Evolutionary conservation across 2,888 invertebrate genomes (phyloP), one percentile per base, ranked within the genome.

Genomic region (Galeopsomyia nigrocyanea): DNA sequence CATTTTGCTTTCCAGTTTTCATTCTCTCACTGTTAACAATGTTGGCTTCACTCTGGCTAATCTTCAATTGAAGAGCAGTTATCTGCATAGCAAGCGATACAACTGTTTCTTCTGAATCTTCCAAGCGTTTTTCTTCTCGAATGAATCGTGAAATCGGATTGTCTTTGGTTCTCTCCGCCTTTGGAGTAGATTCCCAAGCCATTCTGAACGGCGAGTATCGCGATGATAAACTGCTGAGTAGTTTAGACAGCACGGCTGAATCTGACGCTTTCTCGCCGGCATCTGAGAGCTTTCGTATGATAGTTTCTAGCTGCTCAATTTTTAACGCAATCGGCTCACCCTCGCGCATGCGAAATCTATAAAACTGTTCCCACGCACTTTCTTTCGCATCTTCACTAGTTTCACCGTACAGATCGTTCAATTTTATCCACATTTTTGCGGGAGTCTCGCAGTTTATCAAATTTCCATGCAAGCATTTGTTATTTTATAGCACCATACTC

Each of bases 111-210:
- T n/a, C n/a, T n/a, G n/a, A n/a, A n/a, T n/a, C n/a, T n/a, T n/a
- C n/a, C n/a, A n/a, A n/a, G n/a, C n/a, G n/a, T n/a, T n/a, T n/a
- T n/a, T n/a, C n/a, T n/a, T n/a, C n/a, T n/a, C n/a, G n/a, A n/a
- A n/a, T n/a, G n/a, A n/a, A n/a, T n/a, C n/a, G n/a, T n/a, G n/a
- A n/a, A n/a, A n/a, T n/a, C n/a, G n/a, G 60, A 26, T 62, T 58
- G 1, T 71, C 64, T 22, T 67, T 74, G 21, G 39, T 73, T n/a
- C 57, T 50, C 3, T 73, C 64, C 1, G 39, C 53, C 68, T 60
- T 50, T 2, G 67, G 65, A 13, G 74, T 70, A n/a, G 66, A 61
- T 16, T 74, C 67, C 70, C 70, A 74, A 1, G 74, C 74, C 62
- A 67, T 74, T 10, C 56, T 51, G 17, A 70, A 67, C 10, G 63